These are phyloP conservation scores for Strigops habroptila DNA, from an alignment of 2,113 vertebrate species.

Conservation along the genomic window DNA sequence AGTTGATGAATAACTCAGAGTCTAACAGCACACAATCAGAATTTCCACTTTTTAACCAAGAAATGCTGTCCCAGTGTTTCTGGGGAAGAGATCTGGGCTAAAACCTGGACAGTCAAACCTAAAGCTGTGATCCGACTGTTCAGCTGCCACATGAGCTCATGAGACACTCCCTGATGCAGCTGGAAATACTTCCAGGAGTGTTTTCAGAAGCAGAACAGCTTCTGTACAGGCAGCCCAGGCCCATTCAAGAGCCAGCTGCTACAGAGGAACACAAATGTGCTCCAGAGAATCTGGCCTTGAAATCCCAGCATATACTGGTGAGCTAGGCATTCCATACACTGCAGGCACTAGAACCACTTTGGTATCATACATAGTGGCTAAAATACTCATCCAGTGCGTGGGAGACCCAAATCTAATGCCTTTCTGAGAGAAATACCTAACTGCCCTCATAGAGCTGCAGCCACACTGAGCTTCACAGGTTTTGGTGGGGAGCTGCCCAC, in stretches of 20 bases:
- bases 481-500: neutral
- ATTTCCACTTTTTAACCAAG: neutral
- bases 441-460: neutral
- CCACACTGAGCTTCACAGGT: neutral
- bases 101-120: neutral
- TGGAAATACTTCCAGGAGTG: neutral
- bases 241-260: neutral
- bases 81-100: neutral
- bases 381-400: neutral
- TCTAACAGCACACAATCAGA: neutral
- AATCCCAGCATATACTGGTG: neutral
- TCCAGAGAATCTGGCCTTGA: neutral
- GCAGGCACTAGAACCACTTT: neutral
- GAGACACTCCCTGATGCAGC: neutral
- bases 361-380: accelerated
- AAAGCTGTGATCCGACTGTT: neutral
- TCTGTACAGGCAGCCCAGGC: neutral
- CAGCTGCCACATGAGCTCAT: neutral
- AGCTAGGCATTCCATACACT: neutral
- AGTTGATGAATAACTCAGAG: neutral
- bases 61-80: neutral
- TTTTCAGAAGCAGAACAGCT: neutral
- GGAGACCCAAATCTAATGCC: neutral
- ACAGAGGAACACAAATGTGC: neutral
- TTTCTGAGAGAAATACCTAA: neutral